Conservation (phyloP, 2,888 invertebrate genomes). For the Metacarcinus magister region DNA sequence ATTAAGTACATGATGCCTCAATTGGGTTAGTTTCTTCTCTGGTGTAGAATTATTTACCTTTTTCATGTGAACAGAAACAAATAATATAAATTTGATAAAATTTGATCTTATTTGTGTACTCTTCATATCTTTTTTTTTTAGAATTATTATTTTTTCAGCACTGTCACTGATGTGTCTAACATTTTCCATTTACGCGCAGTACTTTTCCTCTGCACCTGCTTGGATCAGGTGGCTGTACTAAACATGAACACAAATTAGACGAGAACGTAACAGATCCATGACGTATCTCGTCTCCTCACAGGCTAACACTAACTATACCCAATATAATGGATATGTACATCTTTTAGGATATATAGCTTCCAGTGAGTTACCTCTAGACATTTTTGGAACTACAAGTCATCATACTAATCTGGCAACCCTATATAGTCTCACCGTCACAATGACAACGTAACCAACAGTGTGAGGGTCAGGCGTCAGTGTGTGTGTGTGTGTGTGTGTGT, state of each 20-base stretch:
- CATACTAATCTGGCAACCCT: background rate
- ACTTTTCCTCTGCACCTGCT: background rate
- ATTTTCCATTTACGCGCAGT: background rate
- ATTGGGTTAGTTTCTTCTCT: background rate
- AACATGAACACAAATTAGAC: background rate
- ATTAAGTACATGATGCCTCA: no score
- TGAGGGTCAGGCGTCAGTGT: no score
- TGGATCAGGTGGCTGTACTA: background rate
- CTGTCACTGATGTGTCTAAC: background rate
- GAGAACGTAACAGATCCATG: background rate
- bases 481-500: background rate
- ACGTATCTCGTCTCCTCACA: background rate
- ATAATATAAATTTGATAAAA: no score
- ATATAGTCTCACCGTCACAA: background rate
- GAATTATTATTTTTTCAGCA: no score
- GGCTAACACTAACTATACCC: background rate
- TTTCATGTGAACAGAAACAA: no score
- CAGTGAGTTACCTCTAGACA: background rate
- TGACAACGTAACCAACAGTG: background rate
- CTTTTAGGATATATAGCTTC: background rate
- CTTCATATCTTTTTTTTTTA: no score
- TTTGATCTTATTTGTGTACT: no score
- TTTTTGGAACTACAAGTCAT: background rate
- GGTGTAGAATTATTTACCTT: background rate
- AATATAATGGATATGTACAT: no score